A percentile compares a stretch with the other conserved stretches of the same genome.
These are phyloP conservation scores for Mya arenaria DNA, from an alignment of 1,140 invertebrate genomes.

Conservation along the genomic window DNA sequence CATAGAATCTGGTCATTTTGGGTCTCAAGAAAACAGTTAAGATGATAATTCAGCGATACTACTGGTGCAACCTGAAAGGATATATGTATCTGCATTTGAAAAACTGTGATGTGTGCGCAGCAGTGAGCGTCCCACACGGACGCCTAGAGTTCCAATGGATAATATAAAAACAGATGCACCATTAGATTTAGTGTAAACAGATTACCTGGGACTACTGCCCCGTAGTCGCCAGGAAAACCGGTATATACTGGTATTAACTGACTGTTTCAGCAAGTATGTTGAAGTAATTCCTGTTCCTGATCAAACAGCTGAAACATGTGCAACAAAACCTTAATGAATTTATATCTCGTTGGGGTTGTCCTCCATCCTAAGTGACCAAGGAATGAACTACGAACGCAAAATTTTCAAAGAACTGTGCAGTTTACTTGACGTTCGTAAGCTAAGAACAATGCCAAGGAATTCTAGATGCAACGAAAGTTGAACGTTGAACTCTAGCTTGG, in stretches of 20 bases:
- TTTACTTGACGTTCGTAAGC: neutral
- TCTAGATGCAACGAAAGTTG: neutral
- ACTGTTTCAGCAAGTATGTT: slow-evolving; percentile 26
- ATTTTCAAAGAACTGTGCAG: neutral
- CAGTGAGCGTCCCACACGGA: neutral
- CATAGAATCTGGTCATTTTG: neutral
- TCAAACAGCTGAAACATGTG: slow-evolving; percentile 35
- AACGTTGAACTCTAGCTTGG: neutral
- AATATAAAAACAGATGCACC: neutral
- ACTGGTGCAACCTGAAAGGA: neutral
- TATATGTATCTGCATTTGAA: neutral
- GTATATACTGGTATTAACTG: slow-evolving; percentile 19
- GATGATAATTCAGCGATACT: neutral
- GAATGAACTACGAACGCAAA: neutral
- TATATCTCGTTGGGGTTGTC: neutral
- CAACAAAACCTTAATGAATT: slow-evolving; percentile 1
- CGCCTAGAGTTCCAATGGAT: neutral
- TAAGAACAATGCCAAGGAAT: neutral
- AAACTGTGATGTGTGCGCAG: neutral
- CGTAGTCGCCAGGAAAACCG: neutral
- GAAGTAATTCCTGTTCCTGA: slow-evolving; percentile 16
- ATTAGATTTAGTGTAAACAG: neutral
- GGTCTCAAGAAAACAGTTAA: neutral
- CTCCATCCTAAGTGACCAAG: neutral
- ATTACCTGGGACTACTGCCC: neutral